Percentiles rank a stretch among this genome's conserved stretches.
These are phyloP conservation scores for Pseudomyrmex cubaensis DNA, from an alignment of 1,140 invertebrate genomes.

Conservation along the genomic window DNA sequence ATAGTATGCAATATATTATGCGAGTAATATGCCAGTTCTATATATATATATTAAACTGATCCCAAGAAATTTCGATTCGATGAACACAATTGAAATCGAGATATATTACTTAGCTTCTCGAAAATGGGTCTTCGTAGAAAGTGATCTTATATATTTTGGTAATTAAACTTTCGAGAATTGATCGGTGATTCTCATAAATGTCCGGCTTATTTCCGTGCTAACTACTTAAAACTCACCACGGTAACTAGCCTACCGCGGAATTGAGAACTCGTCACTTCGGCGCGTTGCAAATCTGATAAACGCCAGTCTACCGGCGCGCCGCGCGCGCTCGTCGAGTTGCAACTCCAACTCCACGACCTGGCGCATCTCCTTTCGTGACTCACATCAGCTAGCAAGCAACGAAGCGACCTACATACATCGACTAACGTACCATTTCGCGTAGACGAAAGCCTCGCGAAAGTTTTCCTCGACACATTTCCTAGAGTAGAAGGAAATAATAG, in stretches of 20 bases:
- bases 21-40: not conserved
- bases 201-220: not conserved
- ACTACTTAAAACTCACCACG: not conserved
- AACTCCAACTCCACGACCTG: conserved; percentile 29
- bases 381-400: conserved; percentile 44
- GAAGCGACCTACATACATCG: conserved; percentile 52
- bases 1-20: not conserved
- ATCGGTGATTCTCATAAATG: not conserved
- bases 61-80: not conserved
- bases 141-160: too few species aligned
- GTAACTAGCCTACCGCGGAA: too few species aligned
- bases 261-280: conserved; percentile 18
- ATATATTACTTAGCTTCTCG: not conserved
- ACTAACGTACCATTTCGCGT: conserved; percentile 49
- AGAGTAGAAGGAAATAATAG: conserved; percentile 60
- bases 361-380: conserved; percentile 58
- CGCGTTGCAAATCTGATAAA: conserved; percentile 33
- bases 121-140: not conserved
- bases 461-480: conserved; percentile 37
- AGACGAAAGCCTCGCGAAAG: conserved; percentile 55
- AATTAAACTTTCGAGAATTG: not conserved
- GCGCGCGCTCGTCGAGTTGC: not conserved
- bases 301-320: not conserved
- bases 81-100: not conserved
- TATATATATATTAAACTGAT: not conserved